Evolutionary conservation across 2,888 invertebrate species (phyloP), one percentile per base, ranked within the genome.

Genomic region (Heliconius erato): DNA sequence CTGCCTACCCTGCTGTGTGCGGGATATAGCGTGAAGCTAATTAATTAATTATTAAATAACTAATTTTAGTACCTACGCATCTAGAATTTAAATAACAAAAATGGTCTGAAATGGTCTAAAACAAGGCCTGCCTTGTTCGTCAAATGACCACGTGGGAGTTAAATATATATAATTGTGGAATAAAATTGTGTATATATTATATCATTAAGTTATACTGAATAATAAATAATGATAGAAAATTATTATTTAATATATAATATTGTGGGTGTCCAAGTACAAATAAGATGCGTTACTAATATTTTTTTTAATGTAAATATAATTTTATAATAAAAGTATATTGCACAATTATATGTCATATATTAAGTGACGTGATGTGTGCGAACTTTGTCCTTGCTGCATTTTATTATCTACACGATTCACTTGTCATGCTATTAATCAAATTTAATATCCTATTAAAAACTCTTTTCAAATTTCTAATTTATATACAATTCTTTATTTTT

Each of bases 201-300:
- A 40, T 40, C 40, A 40, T 40, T 12, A 44, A 44, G 14, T 35
- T 14, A 44, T 16, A 40, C n/a, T 71, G n/a, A 71, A 40, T 71
- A 71, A 40, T 23, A 69, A 32, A 26, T 71, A n/a, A 71, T 71
- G 19, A 54, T 23, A 19, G 7, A 26, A 71, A 71, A 40, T 6
- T 44, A 40, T 14, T 71, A 71, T 71, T 71, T 71, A 71, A 71
- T n/a, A 23, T 12, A 71, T 26, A 3, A 69, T n/a, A 69, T 7
- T 23, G 35, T 69, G 40, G 69, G n/a, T 14, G 82, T 74, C 79
- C 74, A 67, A 68, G 65, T 80, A 81, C 80, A 74, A 81, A 77
- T 84, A 72, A 68, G 44, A 63, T 63, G 12, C 7, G 69, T 69
- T 77, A 72, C 78, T 80, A 80, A 81, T 83, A 80, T 32, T 32